Percentiles rank a stretch among this genome's conserved stretches.
phyloP scores from a whole-genome alignment of 1,140 invertebrate genomes.

The Ceratina calcarata region DNA sequence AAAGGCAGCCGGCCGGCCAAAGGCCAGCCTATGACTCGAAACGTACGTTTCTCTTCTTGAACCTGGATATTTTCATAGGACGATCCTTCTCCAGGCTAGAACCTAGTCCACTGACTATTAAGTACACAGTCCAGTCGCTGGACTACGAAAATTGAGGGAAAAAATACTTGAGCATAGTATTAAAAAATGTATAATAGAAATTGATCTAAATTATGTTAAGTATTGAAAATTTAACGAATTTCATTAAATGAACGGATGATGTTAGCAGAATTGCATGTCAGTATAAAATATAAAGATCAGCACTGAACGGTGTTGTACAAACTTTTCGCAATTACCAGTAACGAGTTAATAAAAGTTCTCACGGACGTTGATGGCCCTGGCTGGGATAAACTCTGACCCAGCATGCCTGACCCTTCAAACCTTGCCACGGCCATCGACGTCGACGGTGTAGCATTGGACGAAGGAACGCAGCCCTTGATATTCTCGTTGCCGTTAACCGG shows the following conservation, averaged over 20 bases:
- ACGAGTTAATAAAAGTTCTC: conserved; percentile 34
- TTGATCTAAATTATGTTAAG: too few relatives aligned
- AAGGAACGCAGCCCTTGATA: conserved; percentile 17
- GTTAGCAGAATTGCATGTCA: too few relatives aligned
- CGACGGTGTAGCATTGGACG: conserved; percentile 22
- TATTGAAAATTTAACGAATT: too few relatives aligned
- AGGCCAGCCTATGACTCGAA: conserved; percentile 43
- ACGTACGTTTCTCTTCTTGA: neutral
- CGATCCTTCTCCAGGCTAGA: too few relatives aligned
- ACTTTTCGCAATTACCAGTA: conserved; percentile 30
- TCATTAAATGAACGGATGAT: too few relatives aligned
- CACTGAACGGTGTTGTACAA: neutral
- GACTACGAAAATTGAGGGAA: conserved; percentile 6
- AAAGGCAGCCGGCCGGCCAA: conserved; percentile 29
- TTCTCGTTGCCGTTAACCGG: conserved; percentile 24
- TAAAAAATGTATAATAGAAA: too few relatives aligned
- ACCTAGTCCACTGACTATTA: too few relatives aligned
- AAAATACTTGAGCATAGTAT: too few relatives aligned
- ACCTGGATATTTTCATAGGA: neutral
- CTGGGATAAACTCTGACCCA: conserved; percentile 29
- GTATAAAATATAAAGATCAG: too few relatives aligned
- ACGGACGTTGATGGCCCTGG: conserved; percentile 25
- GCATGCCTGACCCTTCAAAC: too few relatives aligned
- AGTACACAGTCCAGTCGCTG: neutral
- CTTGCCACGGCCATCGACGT: neutral